Base-by-base conservation (phyloP, 1,140 invertebrate genomes). In the Apis dorsata region DNA sequence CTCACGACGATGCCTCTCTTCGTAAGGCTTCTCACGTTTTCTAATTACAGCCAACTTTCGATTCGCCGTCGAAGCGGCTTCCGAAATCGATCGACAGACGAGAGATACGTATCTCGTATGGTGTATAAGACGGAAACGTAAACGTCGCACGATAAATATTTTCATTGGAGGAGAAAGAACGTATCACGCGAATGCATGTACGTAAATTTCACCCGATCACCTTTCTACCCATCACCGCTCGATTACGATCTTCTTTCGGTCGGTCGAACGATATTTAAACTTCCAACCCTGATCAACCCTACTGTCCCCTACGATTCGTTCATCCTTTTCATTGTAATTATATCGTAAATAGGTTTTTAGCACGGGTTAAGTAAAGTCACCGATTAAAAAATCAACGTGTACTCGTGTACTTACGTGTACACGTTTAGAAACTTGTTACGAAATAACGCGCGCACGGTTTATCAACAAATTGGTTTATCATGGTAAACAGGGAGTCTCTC, bases 11-110 rank as follows among this genome's bases (percentile, higher is more conserved):
- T 19, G n/a, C 19, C 10, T 5, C n/a, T 11, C 17, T 70, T 49
- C 8, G 3, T 9, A 9, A 44, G 68, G 55, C 57, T 60, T 62
- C 57, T 44, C 21, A 53, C 21, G 66, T 59, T 70, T 57, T 53
- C 63, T 57, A 78, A 78, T 78, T 78, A 68, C 28, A 55, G 19
- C 11, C 53, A 66, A 57, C 51, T 57, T 78, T 53, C 53, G 28
- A 57, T 57, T 53, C 28, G 11, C 55, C 55, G 13, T 34, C 34
- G 34, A 28, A 13, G 19, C 55, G 57, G 75, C 51, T 34, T 77
- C 75, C 55, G 63, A 15, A 34, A 68, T 77, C 75, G 75, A 77
- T 55, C n/a, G 72, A 60, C 9, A 3, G 8, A 17, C 57, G 17
- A 8, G 24, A 53, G 19, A 17, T 9, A 21, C 15, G 15, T 9